Conservation (phyloP, 2,797 vertebrate species). For the Paedocypris micromegethes region DNA sequence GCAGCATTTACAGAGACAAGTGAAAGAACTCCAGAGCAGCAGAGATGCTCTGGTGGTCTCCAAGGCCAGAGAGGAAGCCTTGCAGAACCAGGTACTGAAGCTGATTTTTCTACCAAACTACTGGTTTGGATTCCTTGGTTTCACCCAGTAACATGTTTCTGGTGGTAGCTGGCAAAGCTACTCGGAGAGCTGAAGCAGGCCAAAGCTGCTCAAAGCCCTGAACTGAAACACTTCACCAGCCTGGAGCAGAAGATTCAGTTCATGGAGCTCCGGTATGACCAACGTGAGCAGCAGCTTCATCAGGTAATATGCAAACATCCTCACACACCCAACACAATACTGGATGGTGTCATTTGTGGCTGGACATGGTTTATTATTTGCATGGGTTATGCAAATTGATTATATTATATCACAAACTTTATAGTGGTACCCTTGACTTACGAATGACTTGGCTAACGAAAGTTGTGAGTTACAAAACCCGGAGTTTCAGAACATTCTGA, state of each 20-base stretch:
- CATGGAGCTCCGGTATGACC: conserved; percentile 79
- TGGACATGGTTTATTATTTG: not conserved
- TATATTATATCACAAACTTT: too few relatives aligned
- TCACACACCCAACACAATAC: not conserved
- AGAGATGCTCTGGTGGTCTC: conserved; percentile 75
- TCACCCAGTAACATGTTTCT: not conserved
- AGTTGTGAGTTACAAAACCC: too few relatives aligned
- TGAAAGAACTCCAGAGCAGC: conserved; percentile 69
- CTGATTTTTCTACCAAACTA: not conserved
- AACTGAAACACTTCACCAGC: conserved; percentile 76
- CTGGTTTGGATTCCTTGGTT: not conserved
- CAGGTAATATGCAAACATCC: conserved; percentile 67
- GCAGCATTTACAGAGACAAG: conserved; percentile 78
- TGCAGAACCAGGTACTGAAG: conserved; percentile 79
- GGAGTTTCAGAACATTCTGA: too few relatives aligned
- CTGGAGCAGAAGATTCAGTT: conserved; percentile 82
- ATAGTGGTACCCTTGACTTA: too few relatives aligned
- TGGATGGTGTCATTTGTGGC: too few relatives aligned
- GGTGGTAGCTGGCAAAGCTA: conserved; percentile 74
- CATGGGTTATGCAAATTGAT: too few relatives aligned
- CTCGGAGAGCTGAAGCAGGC: conserved; percentile 82
- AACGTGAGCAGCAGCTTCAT: conserved; percentile 81
- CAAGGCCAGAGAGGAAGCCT: conserved; percentile 75
- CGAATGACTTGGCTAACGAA: too few relatives aligned
- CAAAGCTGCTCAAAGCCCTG: conserved; percentile 80